Evolutionary conservation across 2,113 vertebrate genomes (phyloP).

Genomic region (Alligator sinensis): DNA sequence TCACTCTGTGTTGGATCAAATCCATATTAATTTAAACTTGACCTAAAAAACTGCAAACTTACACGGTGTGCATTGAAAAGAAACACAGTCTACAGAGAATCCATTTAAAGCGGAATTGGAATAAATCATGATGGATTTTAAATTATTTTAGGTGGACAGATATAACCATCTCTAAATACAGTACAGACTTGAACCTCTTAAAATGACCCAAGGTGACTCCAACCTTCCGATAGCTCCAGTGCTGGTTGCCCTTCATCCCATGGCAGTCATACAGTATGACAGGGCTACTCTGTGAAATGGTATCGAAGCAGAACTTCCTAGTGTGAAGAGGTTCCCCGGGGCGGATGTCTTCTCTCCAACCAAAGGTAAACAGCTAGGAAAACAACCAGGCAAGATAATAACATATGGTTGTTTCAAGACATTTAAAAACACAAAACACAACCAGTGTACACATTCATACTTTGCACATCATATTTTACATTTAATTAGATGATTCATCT

Average conservation of each 20-base stretch:
- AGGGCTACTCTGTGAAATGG: slow-evolving; percentile 84
- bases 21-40: slow-evolving; percentile 55
- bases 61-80: not conserved
- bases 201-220: slow-evolving; percentile 37
- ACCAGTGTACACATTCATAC: not conserved
- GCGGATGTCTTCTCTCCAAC: slow-evolving; percentile 91
- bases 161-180: not conserved
- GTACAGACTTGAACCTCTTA: not conserved
- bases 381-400: not conserved
- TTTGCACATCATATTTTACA: accelerated
- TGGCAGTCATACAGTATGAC: slow-evolving; percentile 92
- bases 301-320: slow-evolving; percentile 90
- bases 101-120: not conserved
- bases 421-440: not conserved
- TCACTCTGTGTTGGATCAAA: slow-evolving; percentile 34
- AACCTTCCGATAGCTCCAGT: slow-evolving; percentile 90
- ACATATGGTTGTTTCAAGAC: not conserved
- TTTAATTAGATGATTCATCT: not conserved
- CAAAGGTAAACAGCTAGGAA: slow-evolving; percentile 90
- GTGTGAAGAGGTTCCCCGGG: slow-evolving; percentile 90
- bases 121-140: not conserved
- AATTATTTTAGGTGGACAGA: not conserved
- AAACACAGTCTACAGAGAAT: not conserved
- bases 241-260: slow-evolving; percentile 92
- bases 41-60: slow-evolving; percentile 23